Evolutionary conservation across 2,113 vertebrate genomes (phyloP), one percentile per base, ranked within the genome.

Genomic region (Amblyornis subalaris): DNA sequence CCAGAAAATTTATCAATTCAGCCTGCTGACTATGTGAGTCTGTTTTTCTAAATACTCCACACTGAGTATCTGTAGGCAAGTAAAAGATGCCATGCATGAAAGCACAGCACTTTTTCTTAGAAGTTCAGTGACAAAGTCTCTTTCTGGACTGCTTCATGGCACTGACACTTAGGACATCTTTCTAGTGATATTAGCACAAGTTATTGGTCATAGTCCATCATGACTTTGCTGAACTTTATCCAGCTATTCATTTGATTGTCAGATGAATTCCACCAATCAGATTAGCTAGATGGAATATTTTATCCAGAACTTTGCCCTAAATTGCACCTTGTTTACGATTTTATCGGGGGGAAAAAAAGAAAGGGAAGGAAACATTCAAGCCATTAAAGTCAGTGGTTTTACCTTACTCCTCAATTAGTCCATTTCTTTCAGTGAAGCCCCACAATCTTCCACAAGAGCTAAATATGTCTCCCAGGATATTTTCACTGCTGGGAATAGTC

Each of bases 341-440:
- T 72, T 65, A 50, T 60, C 0, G 25, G 31, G 6, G 6, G 1
- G 18, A 22, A 58, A 75, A 45, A n/a, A 40, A 61, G 48, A 40
- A 29, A 47, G 33, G 2, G 22, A 72, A 65, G 35, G 66, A 44
- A 89, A 76, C 58, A 75, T 38, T 60, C 12, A 31, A 66, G 45
- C 45, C 29, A 24, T 85, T 91, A 50, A 92, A 85, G 47, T 45
- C 51, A 64, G 93, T 78, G 95, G 85, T 76, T 95, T 95, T 94
- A 95, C 85, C 45, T 82, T 85, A 79, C 54, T 50, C 84, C 87
- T 95, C 78, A 96, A 77, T 95, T 95, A 94, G 47, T 62, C 54
- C 19, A 42, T 51, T 87, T 85, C 89, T 91, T 94, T 94, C 85
- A 88, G 55, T 54, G 72, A 91, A 79, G 67, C 25, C 60, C 72